Evolutionary conservation across 1,140 invertebrate genomes (phyloP).

Genomic region (Solen grandis): DNA sequence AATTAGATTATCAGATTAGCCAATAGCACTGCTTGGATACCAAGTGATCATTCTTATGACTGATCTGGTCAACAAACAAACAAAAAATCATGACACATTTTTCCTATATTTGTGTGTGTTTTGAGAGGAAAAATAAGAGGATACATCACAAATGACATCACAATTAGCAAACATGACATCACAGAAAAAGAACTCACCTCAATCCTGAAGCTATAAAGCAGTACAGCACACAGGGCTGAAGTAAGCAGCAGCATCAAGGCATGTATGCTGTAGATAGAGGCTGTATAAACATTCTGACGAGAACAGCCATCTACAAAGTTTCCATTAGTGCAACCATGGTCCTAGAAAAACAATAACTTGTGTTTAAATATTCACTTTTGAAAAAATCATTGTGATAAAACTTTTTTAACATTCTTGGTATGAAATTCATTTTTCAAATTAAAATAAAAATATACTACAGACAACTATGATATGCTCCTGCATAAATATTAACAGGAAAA

Average conservation of each 20-base stretch:
- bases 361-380: not conserved
- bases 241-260: conserved; percentile 67
- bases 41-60: no score
- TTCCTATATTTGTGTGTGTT: no score
- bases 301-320: conserved; percentile 70
- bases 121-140: no score
- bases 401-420: not conserved
- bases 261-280: conserved; percentile 70
- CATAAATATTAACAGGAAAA: not conserved
- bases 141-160: no score
- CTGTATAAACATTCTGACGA: conserved; percentile 68
- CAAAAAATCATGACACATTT: no score
- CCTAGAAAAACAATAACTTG: conserved; percentile 54
- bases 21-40: no score
- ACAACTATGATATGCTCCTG: not conserved
- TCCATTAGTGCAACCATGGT: conserved; percentile 72
- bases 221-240: conserved; percentile 54
- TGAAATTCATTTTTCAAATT: not conserved
- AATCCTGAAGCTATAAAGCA: conserved; percentile 73
- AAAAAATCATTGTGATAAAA: not conserved
- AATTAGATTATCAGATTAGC: no score
- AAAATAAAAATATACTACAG: not conserved
- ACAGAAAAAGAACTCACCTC: conserved; percentile 70
- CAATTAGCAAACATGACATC: no score
- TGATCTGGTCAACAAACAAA: no score